A percentile compares a stretch with the other conserved stretches of the same genome.
These are phyloP conservation scores for Pangasius djambal DNA, from an alignment of 2,797 vertebrate species.

Conservation along the genomic window DNA sequence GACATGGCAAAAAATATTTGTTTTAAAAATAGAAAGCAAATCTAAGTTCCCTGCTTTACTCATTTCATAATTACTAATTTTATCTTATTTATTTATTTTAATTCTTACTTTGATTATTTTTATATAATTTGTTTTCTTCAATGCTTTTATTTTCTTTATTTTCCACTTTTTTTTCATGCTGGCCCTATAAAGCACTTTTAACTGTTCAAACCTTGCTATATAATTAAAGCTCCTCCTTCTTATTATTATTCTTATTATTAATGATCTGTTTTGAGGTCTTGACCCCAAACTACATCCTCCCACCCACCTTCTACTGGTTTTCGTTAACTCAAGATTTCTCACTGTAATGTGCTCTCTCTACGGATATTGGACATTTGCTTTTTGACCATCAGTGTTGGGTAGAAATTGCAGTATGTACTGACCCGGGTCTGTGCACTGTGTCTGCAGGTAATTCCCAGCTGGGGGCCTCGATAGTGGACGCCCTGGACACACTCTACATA, in stretches of 20 bases:
- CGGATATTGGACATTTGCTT: background rate
- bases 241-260: background rate
- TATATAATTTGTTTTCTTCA: background rate
- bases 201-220: background rate
- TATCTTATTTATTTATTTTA: background rate
- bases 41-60: background rate
- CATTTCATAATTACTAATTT: background rate
- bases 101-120: background rate
- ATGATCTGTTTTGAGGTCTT: background rate
- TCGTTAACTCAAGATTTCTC: background rate
- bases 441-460: slow-evolving; percentile 91
- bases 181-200: background rate
- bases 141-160: background rate
- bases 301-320: background rate
- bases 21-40: background rate
- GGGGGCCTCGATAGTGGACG: slow-evolving; percentile 96
- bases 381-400: background rate
- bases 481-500: slow-evolving; percentile 95
- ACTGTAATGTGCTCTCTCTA: background rate
- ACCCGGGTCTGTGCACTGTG: background rate
- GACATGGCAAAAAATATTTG: background rate
- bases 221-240: background rate
- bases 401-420: background rate
- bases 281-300: background rate
- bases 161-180: background rate